A percentile compares a stretch with the other conserved stretches of the same genome.
Conservation (phyloP, 2,888 invertebrate genomes). For the Eupithecia subfuscata region DNA sequence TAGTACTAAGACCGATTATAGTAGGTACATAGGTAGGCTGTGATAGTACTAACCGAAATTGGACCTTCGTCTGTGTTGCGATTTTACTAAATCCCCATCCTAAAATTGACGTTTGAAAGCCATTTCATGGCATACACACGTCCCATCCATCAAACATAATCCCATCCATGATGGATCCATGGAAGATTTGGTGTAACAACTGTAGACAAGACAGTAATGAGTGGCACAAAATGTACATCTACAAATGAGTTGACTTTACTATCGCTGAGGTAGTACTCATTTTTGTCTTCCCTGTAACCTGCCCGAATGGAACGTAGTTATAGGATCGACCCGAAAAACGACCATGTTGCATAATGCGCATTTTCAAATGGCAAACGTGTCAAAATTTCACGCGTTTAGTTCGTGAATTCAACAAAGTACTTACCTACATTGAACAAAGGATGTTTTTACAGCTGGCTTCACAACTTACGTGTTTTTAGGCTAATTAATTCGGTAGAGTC, state of each 20-base stretch:
- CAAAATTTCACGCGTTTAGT: background rate
- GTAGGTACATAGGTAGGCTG: too few species aligned
- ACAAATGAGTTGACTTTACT: background rate
- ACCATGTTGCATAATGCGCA: background rate
- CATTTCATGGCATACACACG: too few species aligned
- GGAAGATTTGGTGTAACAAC: too few species aligned
- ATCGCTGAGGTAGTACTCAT: background rate
- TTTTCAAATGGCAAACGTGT: background rate
- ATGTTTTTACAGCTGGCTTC: background rate
- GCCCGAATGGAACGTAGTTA: background rate
- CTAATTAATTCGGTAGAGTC: background rate
- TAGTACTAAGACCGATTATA: too few species aligned
- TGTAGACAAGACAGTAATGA: too few species aligned
- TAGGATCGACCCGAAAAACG: background rate
- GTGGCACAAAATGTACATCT: background rate
- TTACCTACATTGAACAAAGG: background rate
- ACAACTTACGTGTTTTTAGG: background rate
- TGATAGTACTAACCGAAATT: too few species aligned
- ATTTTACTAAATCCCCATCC: too few species aligned
- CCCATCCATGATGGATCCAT: too few species aligned
- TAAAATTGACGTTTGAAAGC: too few species aligned
- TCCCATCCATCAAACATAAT: too few species aligned
- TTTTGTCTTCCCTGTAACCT: background rate
- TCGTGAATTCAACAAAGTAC: background rate
- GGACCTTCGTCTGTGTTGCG: too few species aligned